Evolutionary conservation across 1,140 invertebrate genomes (phyloP).

Genomic region (Pseudomyrmex flavicornis): DNA sequence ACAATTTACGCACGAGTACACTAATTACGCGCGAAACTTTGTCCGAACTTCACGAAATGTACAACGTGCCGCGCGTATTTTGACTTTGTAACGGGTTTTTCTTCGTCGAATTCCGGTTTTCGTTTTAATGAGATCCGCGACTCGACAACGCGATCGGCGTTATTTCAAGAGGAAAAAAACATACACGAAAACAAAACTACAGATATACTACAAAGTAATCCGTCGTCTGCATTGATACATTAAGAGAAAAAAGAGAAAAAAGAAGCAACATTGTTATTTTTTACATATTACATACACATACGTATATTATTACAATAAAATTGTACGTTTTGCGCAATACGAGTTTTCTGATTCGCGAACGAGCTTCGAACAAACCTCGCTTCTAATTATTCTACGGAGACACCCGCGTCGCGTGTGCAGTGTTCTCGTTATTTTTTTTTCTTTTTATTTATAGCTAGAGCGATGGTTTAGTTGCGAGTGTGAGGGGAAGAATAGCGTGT

Average conservation of each 20-base stretch:
- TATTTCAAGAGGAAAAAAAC: not conserved
- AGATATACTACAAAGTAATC: not conserved
- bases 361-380: slow-evolving; percentile 45
- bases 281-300: no score
- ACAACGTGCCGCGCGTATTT: not conserved
- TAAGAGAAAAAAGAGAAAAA: no score
- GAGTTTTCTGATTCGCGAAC: slow-evolving; percentile 56
- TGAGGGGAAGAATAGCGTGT: slow-evolving; percentile 49
- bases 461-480: slow-evolving; percentile 55
- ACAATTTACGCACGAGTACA: slow-evolving; percentile 8
- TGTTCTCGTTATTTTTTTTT: slow-evolving; percentile 63
- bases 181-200: not conserved
- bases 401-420: slow-evolving; percentile 61
- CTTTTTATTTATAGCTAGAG: slow-evolving; percentile 72
- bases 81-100: not conserved
- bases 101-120: not conserved
- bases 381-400: slow-evolving; percentile 75
- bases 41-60: slow-evolving; percentile 9
- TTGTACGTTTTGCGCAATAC: slow-evolving; percentile 2
- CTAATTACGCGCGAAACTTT: slow-evolving; percentile 25
- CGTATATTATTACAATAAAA: no score
- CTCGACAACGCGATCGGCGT: not conserved
- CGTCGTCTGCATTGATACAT: not conserved
- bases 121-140: slow-evolving; percentile 1
- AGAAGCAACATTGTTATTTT: no score